These are phyloP conservation scores for Macaria liturata DNA, from an alignment of 2,888 invertebrate genomes.

Conservation along the genomic window DNA sequence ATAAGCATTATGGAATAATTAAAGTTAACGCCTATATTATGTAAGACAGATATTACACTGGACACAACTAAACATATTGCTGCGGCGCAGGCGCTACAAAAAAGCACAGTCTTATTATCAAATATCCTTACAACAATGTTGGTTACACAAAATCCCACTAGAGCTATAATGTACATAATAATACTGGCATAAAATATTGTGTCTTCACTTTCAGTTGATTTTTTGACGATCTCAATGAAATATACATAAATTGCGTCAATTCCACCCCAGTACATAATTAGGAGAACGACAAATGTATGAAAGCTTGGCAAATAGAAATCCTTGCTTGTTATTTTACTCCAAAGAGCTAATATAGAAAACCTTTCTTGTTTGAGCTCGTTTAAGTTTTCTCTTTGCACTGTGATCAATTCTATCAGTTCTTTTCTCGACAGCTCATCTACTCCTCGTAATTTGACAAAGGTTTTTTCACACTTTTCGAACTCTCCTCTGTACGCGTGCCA, in stretches of 20 bases:
- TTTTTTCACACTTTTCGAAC: conserved; percentile 3
- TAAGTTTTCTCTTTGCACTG: conserved; percentile 4
- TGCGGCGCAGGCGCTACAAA: neutral
- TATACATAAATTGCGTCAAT: conserved; percentile 5
- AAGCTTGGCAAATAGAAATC: conserved; percentile 7
- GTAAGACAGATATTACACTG: conserved; percentile 3
- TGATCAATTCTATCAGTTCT: conserved; percentile 3
- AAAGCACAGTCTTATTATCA: conserved; percentile 4
- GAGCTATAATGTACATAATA: conserved; percentile 2
- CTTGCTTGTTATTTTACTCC: conserved; percentile 3
- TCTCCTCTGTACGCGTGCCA: conserved; percentile 9
- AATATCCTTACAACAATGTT: conserved; percentile 1
- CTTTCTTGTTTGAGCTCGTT: neutral
- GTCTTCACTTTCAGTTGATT: neutral
- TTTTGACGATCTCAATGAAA: conserved; percentile 8
- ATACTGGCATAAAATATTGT: conserved; percentile 1
- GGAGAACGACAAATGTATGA: conserved; percentile 1
- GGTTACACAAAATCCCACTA: neutral
- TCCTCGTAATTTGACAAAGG: conserved; percentile 2
- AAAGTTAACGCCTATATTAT: neutral
- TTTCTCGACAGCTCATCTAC: conserved; percentile 1
- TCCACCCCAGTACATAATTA: conserved; percentile 7
- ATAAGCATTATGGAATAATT: neutral
- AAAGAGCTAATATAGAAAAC: neutral
- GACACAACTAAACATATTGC: neutral